A percentile compares a stretch with the other conserved stretches of the same genome.
Conservation (phyloP, 2,113 vertebrate species). For the Bolborhynchus lineola region DNA sequence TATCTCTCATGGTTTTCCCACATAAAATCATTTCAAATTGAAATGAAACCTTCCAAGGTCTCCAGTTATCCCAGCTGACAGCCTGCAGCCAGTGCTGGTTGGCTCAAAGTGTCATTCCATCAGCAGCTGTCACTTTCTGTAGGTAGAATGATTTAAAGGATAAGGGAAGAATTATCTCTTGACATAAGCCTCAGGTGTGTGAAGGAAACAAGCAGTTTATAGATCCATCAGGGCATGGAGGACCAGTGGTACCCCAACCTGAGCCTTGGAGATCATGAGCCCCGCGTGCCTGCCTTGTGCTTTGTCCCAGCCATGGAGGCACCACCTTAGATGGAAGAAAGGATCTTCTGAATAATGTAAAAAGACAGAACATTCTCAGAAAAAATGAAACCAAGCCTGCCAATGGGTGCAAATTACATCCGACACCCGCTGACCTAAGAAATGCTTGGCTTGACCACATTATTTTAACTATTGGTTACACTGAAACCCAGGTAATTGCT, state of each 20-base stretch:
- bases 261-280: rapidly evolving
- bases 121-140: not conserved
- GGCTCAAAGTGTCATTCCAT: not conserved
- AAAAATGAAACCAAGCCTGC: not conserved
- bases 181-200: not conserved
- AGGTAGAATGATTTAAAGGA: not conserved
- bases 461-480: not conserved
- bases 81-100: not conserved
- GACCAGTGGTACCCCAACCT: not conserved
- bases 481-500: not conserved
- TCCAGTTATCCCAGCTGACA: not conserved
- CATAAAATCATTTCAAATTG: not conserved
- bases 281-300: not conserved
- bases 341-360: not conserved
- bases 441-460: not conserved
- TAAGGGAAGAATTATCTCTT: not conserved
- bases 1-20: not conserved
- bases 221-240: not conserved
- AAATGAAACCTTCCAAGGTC: not conserved
- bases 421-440: not conserved
- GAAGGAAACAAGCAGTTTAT: not conserved
- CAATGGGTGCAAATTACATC: not conserved
- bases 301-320: not conserved
- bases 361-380: not conserved
- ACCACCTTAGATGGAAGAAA: not conserved